Base-by-base conservation (phyloP, 1,140 invertebrate species). In the Zaprionus inermis region DNA sequence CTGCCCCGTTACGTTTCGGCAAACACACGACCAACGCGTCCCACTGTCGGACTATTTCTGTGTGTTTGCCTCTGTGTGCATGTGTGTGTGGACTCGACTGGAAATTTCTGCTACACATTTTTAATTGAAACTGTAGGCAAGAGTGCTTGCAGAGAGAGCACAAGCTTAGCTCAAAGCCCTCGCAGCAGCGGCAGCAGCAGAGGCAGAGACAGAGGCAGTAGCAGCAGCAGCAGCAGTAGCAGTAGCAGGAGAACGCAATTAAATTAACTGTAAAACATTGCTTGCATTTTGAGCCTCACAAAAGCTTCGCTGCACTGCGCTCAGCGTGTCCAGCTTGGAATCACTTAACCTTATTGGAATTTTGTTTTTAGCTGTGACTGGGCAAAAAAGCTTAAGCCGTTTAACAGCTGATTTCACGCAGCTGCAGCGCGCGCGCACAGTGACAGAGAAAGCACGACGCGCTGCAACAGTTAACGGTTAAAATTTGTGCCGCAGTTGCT, bases 1-100 rank as follows among this genome's bases (percentile, higher is more conserved):
- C 83, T 88, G 83, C 84, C 83, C 83, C 83, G 83, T 88, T 88
- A 88, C 83, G 83, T 88, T 88, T 88, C 83, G 84, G 83, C 83
- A 88, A 86, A 60, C 83, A 86, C 84, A 86, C 65, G 41, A 57
- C 72, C 24, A 75, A 72, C 70, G 79, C 75, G 79, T 72, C 76
- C 74, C 77, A 73, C 60, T 76, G 58, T 76, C 54, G 55, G 60
- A 52, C 16, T 70, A 41, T 71, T 46, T 76, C 30, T 36, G 38
- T 58, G 28, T 67, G 44, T 49, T 22, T 64, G 46, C 56, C 14
- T 51, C 28, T 60, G 54, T 59, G 28, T 78, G 52, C 60, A 55
- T 74, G 46, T 82, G 49, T 71, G 63, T 81, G 65, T 78, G 81
- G 81, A 84, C 49, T 73, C 74, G 72, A 85, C 82, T 86, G 80